Percentiles rank a stretch among this genome's conserved stretches.
phyloP scores from a whole-genome alignment of 2,888 invertebrate species.

The Geophilus truncorum region DNA sequence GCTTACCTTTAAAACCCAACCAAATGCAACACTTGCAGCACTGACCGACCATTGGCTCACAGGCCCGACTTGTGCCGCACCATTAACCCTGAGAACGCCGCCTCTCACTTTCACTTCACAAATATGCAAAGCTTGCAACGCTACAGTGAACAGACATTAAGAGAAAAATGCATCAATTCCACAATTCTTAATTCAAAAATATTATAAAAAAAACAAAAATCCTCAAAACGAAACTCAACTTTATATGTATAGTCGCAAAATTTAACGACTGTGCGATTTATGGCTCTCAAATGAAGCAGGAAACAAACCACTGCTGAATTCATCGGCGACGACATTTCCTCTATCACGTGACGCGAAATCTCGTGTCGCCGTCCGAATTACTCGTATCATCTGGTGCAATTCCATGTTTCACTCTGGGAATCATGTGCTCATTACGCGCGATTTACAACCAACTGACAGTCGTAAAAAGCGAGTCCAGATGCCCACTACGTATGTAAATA shows the following conservation, averaged over 20 bases:
- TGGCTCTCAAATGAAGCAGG: background rate
- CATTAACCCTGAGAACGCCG: background rate
- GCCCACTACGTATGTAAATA: background rate
- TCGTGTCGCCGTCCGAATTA: background rate
- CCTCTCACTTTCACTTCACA: background rate
- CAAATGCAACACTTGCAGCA: background rate
- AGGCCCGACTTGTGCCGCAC: background rate
- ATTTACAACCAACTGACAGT: background rate
- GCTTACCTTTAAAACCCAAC: no score
- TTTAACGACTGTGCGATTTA: no score
- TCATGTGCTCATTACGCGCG: background rate
- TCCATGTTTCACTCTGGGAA: background rate
- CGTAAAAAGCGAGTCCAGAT: background rate
- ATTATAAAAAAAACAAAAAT: no score
- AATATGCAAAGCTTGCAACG: background rate
- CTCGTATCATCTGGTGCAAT: background rate
- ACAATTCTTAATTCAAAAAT: background rate
- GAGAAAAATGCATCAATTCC: background rate
- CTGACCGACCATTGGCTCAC: background rate
- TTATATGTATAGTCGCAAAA: no score
- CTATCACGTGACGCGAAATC: background rate
- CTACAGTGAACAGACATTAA: background rate
- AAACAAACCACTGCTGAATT: background rate
- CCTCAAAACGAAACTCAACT: no score
- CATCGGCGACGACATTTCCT: background rate